These are phyloP conservation scores for Eulemur rubriventer DNA, from an alignment of 2,797 vertebrate species.

Conservation along the genomic window DNA sequence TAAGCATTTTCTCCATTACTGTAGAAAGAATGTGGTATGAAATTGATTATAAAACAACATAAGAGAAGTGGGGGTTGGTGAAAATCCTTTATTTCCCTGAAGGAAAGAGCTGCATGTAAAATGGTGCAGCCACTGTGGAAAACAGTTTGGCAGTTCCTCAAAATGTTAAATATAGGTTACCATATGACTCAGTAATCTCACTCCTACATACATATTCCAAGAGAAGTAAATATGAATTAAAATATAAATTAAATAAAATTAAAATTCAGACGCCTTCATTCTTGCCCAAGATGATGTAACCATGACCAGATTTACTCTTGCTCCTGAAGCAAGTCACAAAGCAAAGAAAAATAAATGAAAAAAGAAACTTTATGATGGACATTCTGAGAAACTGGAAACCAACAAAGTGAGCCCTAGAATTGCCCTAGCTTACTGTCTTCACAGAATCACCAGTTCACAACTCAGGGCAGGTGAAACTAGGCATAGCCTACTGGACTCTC, in stretches of 20 bases:
- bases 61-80: not conserved
- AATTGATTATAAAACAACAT: not conserved
- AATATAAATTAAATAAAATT: not conserved
- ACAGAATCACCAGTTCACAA: not conserved
- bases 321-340: not conserved
- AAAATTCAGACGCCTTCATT: not conserved
- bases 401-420: not conserved
- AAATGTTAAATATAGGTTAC: not conserved
- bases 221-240: not conserved
- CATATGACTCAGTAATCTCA: not conserved
- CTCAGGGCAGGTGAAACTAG: not conserved
- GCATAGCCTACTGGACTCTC: not conserved
- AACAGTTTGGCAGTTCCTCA: not conserved
- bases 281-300: not conserved
- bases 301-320: not conserved
- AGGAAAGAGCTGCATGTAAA: not conserved
- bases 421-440: not conserved
- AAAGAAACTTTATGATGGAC: not conserved
- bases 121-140: not conserved
- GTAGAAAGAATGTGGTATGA: not conserved
- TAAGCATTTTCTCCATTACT: not conserved
- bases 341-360: not conserved
- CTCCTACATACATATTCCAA: not conserved
- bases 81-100: not conserved
- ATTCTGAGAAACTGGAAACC: not conserved